Base-by-base conservation (phyloP, 1,140 invertebrate species). In the Drosophila hydei region DNA sequence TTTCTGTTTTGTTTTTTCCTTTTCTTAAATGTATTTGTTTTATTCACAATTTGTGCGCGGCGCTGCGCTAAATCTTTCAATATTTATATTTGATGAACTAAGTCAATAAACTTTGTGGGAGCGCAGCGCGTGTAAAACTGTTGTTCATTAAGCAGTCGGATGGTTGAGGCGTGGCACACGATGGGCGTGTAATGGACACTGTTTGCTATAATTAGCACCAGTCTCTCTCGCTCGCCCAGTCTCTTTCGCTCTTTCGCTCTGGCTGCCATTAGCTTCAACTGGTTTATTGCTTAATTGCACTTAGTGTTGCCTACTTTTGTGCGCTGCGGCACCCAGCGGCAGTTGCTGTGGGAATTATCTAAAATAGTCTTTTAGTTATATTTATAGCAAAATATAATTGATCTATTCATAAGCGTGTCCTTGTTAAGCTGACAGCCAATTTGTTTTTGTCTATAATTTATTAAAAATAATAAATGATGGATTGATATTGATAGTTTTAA, bases 171-270 rank as follows among this genome's bases (percentile, higher is more conserved):
- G 69, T 77, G 62, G 42, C 73, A 21, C 11, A 55, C 69, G 65
- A 64, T 87, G 60, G 74, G 47, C 60, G 52, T 78, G 36, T 75
- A 87, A 77, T 81, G 70, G 48, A 60, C 55, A 62, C 63, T 42
- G 63, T 88, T 87, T 71, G 63, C 60, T 78, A 81, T 78, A 87
- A 85, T 85, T 85, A 78, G 81, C 56, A 43, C 3, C 38, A 23
- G 19, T 16, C 52, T 42, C 52, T 16, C 54, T 21, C 36, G 7
- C 19, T 16, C 0, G 7, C 0, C 33, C 19, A 4, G 8, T 45
- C 43, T 19, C 14, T 12, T 18, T 21, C 6, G 9, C 48, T 23
- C 16, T 52, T 1, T 21, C n/a, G 6, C 36, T 43, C 68, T 45
- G 74, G 67, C 71, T 51, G 60, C 63, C 60, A 84, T 80, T 74